Evolutionary conservation across 2,888 invertebrate species (phyloP), one percentile per base, ranked within the genome.

Genomic region (Rotaria magnacalcarata): DNA sequence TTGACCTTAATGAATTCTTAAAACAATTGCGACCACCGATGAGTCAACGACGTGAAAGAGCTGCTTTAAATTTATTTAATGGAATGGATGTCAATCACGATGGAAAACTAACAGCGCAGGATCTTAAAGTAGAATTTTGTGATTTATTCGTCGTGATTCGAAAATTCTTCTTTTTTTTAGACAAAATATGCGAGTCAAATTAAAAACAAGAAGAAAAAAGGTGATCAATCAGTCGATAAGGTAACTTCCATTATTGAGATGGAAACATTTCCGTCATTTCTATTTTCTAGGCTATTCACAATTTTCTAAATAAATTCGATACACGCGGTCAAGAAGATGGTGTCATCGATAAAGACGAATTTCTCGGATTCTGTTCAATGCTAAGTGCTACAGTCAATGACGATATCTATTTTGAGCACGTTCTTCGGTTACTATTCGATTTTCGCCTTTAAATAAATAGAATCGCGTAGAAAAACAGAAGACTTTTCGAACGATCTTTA

Each of bases 251-350:
- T 24, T 8, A 11, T 24, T 21, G 21, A 34, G 6, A 67, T 67
- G 16, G 2, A 67, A 24, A 27, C 14, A 34, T 34, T 34, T 34
- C 2, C 34, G 1, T 27, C 27, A 67, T 10, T n/a, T 6, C 27
- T 24, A 1, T n/a, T 6, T 47, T 24, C 11, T n/a, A 80, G 80
- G 80, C 21, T 47, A 5, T 80, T 8, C 24, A 14, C 24, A 80
- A 47, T n/a, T 80, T 80, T 47, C 24, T 80, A 3, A 80, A 80
- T 24, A 80, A 80, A 80, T 80, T 80, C n/a, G 80, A 80, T 80
- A 80, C 80, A 24, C 47, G 47, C 11, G 80, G 80, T 43, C 24
- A 80, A 43, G 47, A 80, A 24, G 47, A 80, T 80, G 80, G 80
- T 24, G 10, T 47, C 3, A 47, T 80, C 7, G 47, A 47, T n/a